Evolutionary conservation across 2,797 vertebrate genomes (phyloP), one percentile per base, ranked within the genome.

Genomic region (Muscicapa striata): DNA sequence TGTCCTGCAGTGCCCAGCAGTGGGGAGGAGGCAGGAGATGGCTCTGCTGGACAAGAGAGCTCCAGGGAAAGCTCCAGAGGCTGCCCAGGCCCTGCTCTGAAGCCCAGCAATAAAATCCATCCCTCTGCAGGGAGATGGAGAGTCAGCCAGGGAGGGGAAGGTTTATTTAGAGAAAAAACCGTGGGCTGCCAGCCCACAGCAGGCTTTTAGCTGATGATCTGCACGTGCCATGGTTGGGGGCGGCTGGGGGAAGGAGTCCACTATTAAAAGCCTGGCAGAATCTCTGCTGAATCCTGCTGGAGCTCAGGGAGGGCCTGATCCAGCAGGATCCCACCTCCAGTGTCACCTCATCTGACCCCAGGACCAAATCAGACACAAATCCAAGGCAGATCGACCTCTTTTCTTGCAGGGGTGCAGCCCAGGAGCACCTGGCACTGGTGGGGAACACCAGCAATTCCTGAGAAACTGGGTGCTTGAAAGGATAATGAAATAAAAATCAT

Each of bases 111-210:
- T 19, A 13, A 59, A 90, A 94, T 21, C 84, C 81, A 79, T 80
- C 81, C 81, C 26, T 0, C 43, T 89, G 91, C 92, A 61, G 78
- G 77, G 89, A 94, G 81, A 32, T 52, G 87, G 87, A 84, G 59
- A 96, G 74, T 73, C 84, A 96, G 94, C 6, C 84, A 82, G 70
- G 59, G 81, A 94, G 81, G 94, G 84, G 63, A 94, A 92, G 87
- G 87, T 92, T 96, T 96, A 96, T 96, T 96, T 96, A 94, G 96
- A 92, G 96, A 93, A 95, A 70, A 26, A 90, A 6, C 84, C 81
- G 96, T 96, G 96, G 96, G 96, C 91, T 95, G 96, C 23, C 96
- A 95, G 96, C 96, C 96, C 96, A 96, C 96, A 92, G 43, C 90
- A 93, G 96, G 91, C 94, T 95, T 84, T 96, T 22, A 95, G 94